These are phyloP conservation scores for Cheirogaleus medius DNA, from an alignment of 2,113 vertebrate species.

Conservation along the genomic window DNA sequence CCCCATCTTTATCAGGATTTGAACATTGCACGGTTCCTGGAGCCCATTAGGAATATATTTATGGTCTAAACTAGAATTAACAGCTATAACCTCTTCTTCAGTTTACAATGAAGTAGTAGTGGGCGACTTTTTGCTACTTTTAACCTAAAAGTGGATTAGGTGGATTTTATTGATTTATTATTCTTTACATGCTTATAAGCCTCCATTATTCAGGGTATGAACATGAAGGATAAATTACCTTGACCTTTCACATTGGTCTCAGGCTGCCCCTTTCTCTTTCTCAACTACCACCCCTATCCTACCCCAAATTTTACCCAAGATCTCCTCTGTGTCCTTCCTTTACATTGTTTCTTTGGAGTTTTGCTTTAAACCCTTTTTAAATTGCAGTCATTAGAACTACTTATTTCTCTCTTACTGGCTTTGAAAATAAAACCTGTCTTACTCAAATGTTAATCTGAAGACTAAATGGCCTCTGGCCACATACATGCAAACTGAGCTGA, in stretches of 20 bases:
- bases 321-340: background rate
- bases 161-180: background rate
- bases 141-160: background rate
- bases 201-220: background rate
- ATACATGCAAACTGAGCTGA: background rate
- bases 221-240: background rate
- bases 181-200: background rate
- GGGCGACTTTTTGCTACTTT: background rate
- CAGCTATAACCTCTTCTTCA: background rate
- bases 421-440: background rate
- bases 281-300: background rate
- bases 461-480: background rate
- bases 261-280: background rate
- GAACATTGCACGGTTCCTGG: background rate
- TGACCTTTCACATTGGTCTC: background rate
- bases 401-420: background rate
- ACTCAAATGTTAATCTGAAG: background rate
- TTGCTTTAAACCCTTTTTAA: background rate
- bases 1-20: too few species aligned
- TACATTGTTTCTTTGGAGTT: background rate
- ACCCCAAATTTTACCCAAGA: background rate
- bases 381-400: background rate
- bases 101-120: background rate
- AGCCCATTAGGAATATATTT: background rate
- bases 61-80: background rate